Percentiles rank a stretch among this genome's conserved stretches.
Conservation (phyloP, 2,888 invertebrate genomes). For the Steinernema scapterisci region DNA sequence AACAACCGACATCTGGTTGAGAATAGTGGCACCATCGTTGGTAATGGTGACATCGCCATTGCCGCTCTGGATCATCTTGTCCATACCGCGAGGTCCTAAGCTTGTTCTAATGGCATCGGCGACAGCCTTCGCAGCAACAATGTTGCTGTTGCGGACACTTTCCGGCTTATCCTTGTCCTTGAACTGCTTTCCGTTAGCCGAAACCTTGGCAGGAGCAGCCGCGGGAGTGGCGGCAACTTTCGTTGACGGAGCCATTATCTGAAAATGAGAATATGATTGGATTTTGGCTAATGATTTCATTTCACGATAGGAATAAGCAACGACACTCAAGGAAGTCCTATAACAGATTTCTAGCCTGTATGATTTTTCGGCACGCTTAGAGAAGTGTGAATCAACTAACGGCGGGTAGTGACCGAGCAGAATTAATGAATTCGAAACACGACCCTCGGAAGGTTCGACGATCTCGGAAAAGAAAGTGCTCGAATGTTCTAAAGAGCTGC, state of each 20-base stretch:
- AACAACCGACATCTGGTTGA: conserved; percentile 96
- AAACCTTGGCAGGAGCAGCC: conserved; percentile 26
- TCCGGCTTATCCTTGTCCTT: conserved; percentile 79
- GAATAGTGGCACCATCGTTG: conserved; percentile 98
- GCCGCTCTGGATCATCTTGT: conserved; percentile 97
- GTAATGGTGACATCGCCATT: conserved; percentile 99
- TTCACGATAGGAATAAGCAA: not conserved
- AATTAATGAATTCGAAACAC: not conserved
- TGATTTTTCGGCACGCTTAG: too few species aligned
- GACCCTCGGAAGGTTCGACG: not conserved
- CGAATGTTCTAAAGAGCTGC: conserved; percentile 25
- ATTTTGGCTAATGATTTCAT: too few species aligned
- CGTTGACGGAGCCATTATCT: conserved; percentile 35
- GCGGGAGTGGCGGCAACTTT: conserved; percentile 29
- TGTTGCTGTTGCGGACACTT: conserved; percentile 86
- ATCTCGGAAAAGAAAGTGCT: not conserved
- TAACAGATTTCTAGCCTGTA: too few species aligned
- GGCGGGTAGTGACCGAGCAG: not conserved
- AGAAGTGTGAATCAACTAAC: not conserved
- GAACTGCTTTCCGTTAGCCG: conserved; percentile 54
- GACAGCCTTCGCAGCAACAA: conserved; percentile 95
- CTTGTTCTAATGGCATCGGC: conserved; percentile 98
- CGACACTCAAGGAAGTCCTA: not conserved
- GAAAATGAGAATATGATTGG: not conserved
- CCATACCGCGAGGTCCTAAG: conserved; percentile 95